Evolutionary conservation across 2,113 vertebrate species (phyloP).

Genomic region (Bufo gargarizans): DNA sequence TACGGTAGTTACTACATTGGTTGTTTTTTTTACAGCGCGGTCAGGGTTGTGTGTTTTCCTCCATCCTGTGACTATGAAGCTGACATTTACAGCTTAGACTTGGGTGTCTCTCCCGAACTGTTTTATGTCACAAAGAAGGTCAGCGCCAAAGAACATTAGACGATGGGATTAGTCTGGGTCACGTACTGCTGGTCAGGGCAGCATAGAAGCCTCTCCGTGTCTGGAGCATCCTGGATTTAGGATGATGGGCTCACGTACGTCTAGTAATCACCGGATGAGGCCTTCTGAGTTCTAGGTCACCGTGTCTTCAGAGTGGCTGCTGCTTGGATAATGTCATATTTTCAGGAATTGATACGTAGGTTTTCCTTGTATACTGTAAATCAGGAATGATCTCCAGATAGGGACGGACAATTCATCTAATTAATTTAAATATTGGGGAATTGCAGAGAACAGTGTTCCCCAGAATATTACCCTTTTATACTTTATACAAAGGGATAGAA

Average conservation of each 20-base stretch:
- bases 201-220: slow-evolving; percentile 37
- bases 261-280: background rate
- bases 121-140: background rate
- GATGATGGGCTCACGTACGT: background rate
- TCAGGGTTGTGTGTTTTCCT: background rate
- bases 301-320: background rate
- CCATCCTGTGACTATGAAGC: background rate
- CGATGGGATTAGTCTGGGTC: slow-evolving; percentile 45
- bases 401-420: too few species aligned
- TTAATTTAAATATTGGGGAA: too few species aligned
- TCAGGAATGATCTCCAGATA: too few species aligned
- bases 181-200: slow-evolving; percentile 3
- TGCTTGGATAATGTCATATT: background rate
- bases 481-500: too few species aligned
- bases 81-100: background rate
- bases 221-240: slow-evolving; percentile 31
- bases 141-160: slow-evolving; percentile 19
- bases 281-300: slow-evolving; percentile 1
- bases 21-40: background rate
- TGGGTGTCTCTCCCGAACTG: background rate
- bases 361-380: background rate
- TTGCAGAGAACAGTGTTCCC: too few species aligned
- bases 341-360: background rate
- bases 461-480: too few species aligned
- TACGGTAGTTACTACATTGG: too few species aligned